Conservation (phyloP, 2,113 vertebrate genomes). For the Galeopterus variegatus region DNA sequence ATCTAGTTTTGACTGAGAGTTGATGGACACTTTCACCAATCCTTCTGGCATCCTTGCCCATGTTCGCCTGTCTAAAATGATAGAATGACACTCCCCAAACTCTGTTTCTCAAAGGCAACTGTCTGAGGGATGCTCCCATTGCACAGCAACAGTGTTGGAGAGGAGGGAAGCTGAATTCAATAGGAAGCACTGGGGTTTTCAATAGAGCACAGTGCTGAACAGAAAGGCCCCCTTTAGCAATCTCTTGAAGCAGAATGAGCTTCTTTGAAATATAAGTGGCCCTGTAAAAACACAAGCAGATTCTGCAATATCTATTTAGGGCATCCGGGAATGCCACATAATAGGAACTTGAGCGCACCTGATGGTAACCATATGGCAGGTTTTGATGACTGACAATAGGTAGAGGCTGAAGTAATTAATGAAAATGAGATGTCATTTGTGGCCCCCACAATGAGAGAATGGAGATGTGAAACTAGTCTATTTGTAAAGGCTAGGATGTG, state of each 20-base stretch:
- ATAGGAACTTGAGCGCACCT: slow-evolving; percentile 76
- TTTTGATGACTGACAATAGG: slow-evolving; percentile 75
- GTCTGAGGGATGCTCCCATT: neutral
- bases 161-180: neutral
- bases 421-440: slow-evolving; percentile 71
- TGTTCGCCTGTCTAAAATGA: neutral
- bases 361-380: slow-evolving; percentile 81
- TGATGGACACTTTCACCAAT: neutral
- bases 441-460: slow-evolving; percentile 49
- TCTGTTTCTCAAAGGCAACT: neutral
- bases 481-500: neutral
- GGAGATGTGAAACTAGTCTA: slow-evolving; percentile 44
- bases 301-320: slow-evolving; percentile 79
- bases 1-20: slow-evolving; percentile 8
- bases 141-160: neutral
- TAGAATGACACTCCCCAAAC: neutral
- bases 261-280: slow-evolving; percentile 80
- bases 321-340: slow-evolving; percentile 78
- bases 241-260: slow-evolving; percentile 59
- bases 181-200: slow-evolving; percentile 37
- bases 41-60: neutral
- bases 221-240: slow-evolving; percentile 24
- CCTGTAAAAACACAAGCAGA: slow-evolving; percentile 76
- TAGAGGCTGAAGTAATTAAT: slow-evolving; percentile 75
- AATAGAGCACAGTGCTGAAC: neutral